A percentile compares a stretch with the other conserved stretches of the same genome.
Evolutionary conservation across 1,140 invertebrate genomes (phyloP).

Genomic region (Eumeta japonica): DNA sequence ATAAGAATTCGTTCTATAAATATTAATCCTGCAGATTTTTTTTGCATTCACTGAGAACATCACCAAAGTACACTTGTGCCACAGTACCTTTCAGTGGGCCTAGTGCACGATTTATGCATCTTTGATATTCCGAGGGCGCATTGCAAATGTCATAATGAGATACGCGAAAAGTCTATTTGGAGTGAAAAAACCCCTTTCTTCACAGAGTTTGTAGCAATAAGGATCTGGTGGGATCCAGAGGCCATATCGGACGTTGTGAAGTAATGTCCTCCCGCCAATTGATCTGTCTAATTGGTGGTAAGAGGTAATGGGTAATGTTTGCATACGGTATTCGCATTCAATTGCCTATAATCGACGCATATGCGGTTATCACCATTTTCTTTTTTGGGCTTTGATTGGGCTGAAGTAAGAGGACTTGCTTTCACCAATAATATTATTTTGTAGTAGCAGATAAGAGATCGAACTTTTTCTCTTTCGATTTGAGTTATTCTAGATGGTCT

Average conservation of each 20-base stretch:
- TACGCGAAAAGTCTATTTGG: slow-evolving; percentile 19
- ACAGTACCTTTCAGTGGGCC: slow-evolving; percentile 13
- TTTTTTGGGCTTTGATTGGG: slow-evolving; percentile 14
- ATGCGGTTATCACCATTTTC: neutral
- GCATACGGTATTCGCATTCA: neutral
- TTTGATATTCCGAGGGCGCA: slow-evolving; percentile 16
- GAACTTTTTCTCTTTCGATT: slow-evolving; percentile 12
- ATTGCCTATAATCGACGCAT: slow-evolving; percentile 1
- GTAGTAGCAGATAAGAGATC: slow-evolving; percentile 8
- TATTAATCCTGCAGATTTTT: too few species aligned
- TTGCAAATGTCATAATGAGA: slow-evolving; percentile 23
- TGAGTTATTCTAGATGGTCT: slow-evolving; percentile 14
- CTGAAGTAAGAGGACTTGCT: slow-evolving; percentile 24
- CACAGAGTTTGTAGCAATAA: slow-evolving; percentile 9
- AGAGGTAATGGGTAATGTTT: slow-evolving; percentile 1
- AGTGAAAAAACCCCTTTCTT: slow-evolving; percentile 29
- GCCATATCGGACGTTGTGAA: slow-evolving; percentile 1
- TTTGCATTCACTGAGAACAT: slow-evolving; percentile 31
- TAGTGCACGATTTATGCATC: slow-evolving; percentile 17
- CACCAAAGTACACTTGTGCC: slow-evolving; percentile 18
- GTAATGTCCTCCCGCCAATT: neutral
- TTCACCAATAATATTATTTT: slow-evolving; percentile 27
- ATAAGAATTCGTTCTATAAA: too few species aligned
- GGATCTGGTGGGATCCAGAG: neutral
- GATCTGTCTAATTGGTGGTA: neutral